Evolutionary conservation across 2,113 vertebrate genomes (phyloP).

Genomic region (Trichechus manatus): DNA sequence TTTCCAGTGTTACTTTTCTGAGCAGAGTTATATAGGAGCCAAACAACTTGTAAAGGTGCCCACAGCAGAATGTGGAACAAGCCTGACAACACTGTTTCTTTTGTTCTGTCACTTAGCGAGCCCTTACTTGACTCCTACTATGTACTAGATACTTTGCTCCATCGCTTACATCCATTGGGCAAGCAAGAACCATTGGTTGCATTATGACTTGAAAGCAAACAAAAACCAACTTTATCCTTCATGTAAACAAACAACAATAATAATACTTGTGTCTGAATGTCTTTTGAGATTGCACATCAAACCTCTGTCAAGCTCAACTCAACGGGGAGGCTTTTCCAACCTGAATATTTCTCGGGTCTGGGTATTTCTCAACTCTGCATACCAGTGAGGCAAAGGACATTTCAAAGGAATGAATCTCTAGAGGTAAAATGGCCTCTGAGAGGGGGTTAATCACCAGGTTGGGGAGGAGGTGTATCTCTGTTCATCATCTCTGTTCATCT

Average conservation of each 20-base stretch:
- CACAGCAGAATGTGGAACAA: background rate
- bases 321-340: background rate
- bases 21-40: background rate
- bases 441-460: background rate
- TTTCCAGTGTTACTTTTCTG: background rate
- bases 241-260: background rate
- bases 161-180: background rate
- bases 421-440: background rate
- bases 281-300: conserved; percentile 13
- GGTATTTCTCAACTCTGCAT: conserved; percentile 19
- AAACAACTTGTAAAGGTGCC: background rate
- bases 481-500: background rate
- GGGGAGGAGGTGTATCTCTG: background rate
- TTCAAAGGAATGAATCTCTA: conserved; percentile 10
- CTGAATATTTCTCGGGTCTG: background rate
- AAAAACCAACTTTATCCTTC: conserved; percentile 43
- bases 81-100: background rate
- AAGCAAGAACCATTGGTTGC: background rate
- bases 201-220: conserved; percentile 12
- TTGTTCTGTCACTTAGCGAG: background rate
- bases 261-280: background rate
- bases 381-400: background rate
- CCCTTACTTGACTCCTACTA: background rate
- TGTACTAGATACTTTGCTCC: background rate
- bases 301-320: background rate